Evolutionary conservation across 2,797 vertebrate species (phyloP).

Genomic region (Tachyglossus aculeatus): DNA sequence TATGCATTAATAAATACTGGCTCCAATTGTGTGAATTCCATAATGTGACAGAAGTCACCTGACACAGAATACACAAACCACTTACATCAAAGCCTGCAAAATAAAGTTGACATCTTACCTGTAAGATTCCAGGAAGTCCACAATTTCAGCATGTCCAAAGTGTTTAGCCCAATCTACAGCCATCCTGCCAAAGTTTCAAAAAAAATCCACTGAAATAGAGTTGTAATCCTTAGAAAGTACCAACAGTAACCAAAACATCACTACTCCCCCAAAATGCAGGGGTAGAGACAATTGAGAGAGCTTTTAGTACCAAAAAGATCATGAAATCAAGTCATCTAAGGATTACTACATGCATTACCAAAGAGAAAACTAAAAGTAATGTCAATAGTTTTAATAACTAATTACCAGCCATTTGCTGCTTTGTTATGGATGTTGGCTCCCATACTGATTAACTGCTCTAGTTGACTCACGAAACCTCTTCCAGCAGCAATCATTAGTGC

Average conservation of each 20-base stretch:
- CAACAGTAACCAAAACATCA: slow-evolving; percentile 15
- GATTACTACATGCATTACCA: not conserved
- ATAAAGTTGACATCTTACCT: slow-evolving; percentile 75
- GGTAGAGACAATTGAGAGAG: not conserved
- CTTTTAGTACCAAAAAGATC: slow-evolving; percentile 20
- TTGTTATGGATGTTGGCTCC: slow-evolving; percentile 86
- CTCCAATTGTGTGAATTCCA: too few relatives aligned
- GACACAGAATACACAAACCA: too few relatives aligned
- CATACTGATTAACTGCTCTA: slow-evolving; percentile 90
- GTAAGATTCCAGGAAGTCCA: slow-evolving; percentile 88
- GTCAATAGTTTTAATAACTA: not conserved
- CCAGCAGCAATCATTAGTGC: slow-evolving; percentile 91
- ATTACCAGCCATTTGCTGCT: slow-evolving; percentile 92
- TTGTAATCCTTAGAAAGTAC: slow-evolving; percentile 22
- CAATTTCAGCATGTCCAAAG: slow-evolving; percentile 86
- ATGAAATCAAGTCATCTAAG: not conserved
- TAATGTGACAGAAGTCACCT: too few relatives aligned
- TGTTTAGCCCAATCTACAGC: slow-evolving; percentile 90
- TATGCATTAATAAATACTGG: too few relatives aligned
- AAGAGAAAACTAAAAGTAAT: not conserved
- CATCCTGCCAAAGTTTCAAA: slow-evolving; percentile 77
- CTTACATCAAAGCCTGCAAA: too few relatives aligned
- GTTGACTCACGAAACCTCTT: slow-evolving; percentile 85
- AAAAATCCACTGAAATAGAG: slow-evolving; percentile 2
- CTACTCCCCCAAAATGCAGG: not conserved